Conservation (phyloP, 2,113 vertebrate species). For the Seriola rivoliana region DNA sequence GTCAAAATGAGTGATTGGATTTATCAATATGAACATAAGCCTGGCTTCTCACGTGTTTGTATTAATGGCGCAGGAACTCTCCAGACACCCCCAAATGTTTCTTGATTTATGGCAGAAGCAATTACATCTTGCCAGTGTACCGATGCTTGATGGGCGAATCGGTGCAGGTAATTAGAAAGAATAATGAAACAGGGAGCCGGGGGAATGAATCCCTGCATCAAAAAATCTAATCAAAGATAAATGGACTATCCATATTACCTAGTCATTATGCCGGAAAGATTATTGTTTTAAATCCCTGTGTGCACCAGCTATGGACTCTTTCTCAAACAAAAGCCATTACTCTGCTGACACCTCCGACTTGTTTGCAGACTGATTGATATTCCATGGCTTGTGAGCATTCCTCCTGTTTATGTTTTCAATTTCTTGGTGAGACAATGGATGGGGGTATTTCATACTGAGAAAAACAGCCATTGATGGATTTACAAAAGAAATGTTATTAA, state of each 20-base stretch:
- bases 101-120: conserved; percentile 82
- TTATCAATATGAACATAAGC: conserved; percentile 66
- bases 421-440: conserved; percentile 49
- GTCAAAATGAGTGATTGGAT: conserved; percentile 68
- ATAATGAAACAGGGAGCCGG: conserved; percentile 79
- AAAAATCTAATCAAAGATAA: conserved; percentile 83
- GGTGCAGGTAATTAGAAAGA: conserved; percentile 84
- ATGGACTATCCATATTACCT: conserved; percentile 79
- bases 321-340: conserved; percentile 74
- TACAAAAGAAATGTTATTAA: conserved; percentile 54
- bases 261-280: conserved; percentile 74
- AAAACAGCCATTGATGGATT: conserved; percentile 60
- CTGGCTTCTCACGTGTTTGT: conserved; percentile 62
- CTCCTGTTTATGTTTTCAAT: conserved; percentile 66
- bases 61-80: conserved; percentile 68
- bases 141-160: conserved; percentile 75
- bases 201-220: conserved; percentile 80
- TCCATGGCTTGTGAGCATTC: conserved; percentile 52
- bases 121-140: conserved; percentile 78
- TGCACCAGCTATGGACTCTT: conserved; percentile 60
- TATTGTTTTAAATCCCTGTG: conserved; percentile 79
- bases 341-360: conserved; percentile 62
- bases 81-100: conserved; percentile 68
- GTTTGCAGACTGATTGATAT: conserved; percentile 77
- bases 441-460: conserved; percentile 33